Evolutionary conservation across 2,113 vertebrate species (phyloP).

Genomic region (Ploceus nigricollis): DNA sequence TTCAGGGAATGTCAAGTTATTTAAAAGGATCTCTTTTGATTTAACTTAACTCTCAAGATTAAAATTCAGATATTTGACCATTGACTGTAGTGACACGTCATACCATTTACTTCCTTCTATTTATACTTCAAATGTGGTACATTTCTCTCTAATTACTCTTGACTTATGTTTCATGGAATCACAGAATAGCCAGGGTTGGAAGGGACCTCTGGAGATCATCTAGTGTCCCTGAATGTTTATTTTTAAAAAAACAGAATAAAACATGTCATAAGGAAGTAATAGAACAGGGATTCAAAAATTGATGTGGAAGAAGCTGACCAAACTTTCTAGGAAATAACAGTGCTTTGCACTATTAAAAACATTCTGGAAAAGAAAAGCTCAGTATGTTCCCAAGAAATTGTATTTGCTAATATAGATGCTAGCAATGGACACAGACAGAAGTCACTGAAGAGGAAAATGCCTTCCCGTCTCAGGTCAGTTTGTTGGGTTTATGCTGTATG

Average conservation of each 20-base stretch:
- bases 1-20: slow-evolving; percentile 6
- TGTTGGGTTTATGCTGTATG: background rate
- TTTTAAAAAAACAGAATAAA: slow-evolving; percentile 13
- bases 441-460: background rate
- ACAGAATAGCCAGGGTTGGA: background rate
- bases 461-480: background rate
- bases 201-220: background rate
- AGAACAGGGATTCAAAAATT: background rate
- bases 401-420: slow-evolving; percentile 9
- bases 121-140: background rate
- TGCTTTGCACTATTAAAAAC: background rate
- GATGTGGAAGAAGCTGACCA: background rate
- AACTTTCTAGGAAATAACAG: slow-evolving; percentile 28
- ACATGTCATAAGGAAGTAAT: background rate
- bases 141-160: background rate
- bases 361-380: background rate
- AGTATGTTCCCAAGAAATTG: background rate
- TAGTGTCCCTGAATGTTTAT: background rate
- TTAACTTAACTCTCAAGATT: background rate
- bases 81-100: background rate
- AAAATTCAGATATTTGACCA: background rate
- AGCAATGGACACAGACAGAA: background rate
- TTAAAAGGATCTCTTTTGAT: slow-evolving; percentile 3
- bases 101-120: background rate
- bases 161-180: background rate